Evolutionary conservation across 1,140 invertebrate genomes (phyloP).

Genomic region (Bombus confusus): DNA sequence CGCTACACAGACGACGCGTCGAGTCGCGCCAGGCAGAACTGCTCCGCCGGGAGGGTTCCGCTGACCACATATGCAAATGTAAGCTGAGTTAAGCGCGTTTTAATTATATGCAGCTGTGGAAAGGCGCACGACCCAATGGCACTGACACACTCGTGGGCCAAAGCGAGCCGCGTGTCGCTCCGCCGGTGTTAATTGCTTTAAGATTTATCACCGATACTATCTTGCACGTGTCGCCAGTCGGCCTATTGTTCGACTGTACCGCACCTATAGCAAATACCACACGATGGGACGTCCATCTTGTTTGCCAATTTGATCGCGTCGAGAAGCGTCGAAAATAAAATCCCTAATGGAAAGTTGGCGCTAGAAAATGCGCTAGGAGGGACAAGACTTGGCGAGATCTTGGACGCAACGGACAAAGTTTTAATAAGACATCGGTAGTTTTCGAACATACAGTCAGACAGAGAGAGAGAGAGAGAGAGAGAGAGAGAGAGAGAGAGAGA

Average conservation of each 20-base stretch:
- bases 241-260: neutral
- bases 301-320: neutral
- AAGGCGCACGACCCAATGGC: neutral
- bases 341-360: neutral
- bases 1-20: conserved; percentile 7
- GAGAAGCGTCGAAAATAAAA: neutral
- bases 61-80: conserved; percentile 40
- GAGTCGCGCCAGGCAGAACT: neutral
- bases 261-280: neutral
- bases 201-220: conserved; percentile 49
- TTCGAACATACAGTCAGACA: neutral
- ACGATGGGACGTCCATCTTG: neutral
- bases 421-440: neutral
- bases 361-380: neutral
- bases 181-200: conserved; percentile 50
- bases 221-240: neutral
- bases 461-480: neutral
- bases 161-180: neutral
- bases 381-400: neutral
- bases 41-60: conserved; percentile 23
- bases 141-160: neutral
- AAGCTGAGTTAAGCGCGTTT: conserved; percentile 62
- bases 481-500: neutral
- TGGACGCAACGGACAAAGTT: neutral
- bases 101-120: conserved; percentile 61